Conservation (phyloP, 2,888 invertebrate species). For the Rutpela maculata region DNA sequence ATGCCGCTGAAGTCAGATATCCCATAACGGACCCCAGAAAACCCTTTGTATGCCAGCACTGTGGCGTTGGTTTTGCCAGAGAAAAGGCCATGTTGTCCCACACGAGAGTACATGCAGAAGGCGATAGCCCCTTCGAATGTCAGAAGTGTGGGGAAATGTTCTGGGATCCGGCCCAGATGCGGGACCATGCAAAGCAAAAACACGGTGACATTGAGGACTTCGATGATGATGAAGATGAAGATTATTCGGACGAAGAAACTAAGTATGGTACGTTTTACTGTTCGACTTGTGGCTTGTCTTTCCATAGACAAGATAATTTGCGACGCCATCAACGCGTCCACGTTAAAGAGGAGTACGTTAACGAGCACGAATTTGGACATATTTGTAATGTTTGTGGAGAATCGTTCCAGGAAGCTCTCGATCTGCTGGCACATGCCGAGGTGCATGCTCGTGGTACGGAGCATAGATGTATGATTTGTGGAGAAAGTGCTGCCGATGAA, state of each 20-base stretch:
- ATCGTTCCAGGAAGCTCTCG: conserved; percentile 84
- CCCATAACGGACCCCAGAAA: conserved; percentile 83
- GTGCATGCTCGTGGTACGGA: conserved; percentile 81
- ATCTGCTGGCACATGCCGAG: conserved; percentile 87
- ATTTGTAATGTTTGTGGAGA: conserved; percentile 89
- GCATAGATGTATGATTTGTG: conserved; percentile 80
- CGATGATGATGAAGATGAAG: conserved; percentile 74
- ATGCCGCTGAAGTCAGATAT: conserved; percentile 66
- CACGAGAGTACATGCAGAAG: conserved; percentile 67
- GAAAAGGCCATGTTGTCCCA: conserved; percentile 89
- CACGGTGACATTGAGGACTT: conserved; percentile 74
- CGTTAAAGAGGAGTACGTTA: conserved; percentile 71
- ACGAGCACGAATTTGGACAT: conserved; percentile 77
- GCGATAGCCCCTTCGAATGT: conserved; percentile 87
- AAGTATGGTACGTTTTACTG: conserved; percentile 79
- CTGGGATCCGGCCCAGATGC: conserved; percentile 80
- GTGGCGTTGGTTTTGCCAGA: conserved; percentile 85
- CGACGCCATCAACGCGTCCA: conserved; percentile 79
- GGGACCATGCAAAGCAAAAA: conserved; percentile 79
- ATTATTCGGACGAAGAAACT: conserved; percentile 77
- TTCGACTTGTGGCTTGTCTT: conserved; percentile 86
- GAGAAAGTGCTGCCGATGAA: conserved; percentile 80
- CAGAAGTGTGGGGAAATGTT: conserved; percentile 88
- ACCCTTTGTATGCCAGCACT: conserved; percentile 88
- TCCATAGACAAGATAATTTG: conserved; percentile 85